Percentiles rank a stretch among this genome's conserved stretches.
phyloP scores from a whole-genome alignment of 2,113 vertebrate species.

The Ammodytes marinus region DNA sequence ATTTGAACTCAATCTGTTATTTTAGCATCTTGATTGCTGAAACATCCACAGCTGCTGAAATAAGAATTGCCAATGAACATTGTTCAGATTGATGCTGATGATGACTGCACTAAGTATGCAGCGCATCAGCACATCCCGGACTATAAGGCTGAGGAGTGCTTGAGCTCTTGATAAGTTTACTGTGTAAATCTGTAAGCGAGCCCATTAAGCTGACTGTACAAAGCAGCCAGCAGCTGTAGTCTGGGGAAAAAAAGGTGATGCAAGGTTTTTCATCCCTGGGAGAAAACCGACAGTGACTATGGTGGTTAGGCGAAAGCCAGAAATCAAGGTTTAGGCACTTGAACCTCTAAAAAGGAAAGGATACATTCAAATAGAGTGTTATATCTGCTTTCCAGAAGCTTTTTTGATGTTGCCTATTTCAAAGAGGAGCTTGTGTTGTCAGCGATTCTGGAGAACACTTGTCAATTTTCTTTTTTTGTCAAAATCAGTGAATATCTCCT shows the following conservation, averaged over 20 bases:
- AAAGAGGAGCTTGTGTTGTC: background rate
- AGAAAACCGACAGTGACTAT: constrained; percentile 23
- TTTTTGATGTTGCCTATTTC: background rate
- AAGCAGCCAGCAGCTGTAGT: constrained; percentile 54
- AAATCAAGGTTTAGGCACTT: constrained; percentile 49
- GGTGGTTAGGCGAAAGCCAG: constrained; percentile 55
- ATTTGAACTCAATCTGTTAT: constrained; percentile 40
- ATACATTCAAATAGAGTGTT: background rate
- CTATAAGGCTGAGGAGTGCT: constrained; percentile 21
- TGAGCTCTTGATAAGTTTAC: constrained; percentile 41
- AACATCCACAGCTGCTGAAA: constrained; percentile 25
- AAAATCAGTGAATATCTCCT: no score
- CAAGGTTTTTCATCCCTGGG: constrained; percentile 4
- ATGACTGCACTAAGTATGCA: constrained; percentile 39
- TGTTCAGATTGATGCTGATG: constrained; percentile 33
- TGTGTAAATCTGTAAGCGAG: constrained; percentile 40
- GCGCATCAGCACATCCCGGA: constrained; percentile 47
- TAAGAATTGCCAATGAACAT: constrained; percentile 4
- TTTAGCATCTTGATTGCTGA: constrained; percentile 25
- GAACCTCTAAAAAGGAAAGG: constrained; percentile 18
- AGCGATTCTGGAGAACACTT: no score
- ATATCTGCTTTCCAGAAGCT: background rate
- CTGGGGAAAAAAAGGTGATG: constrained; percentile 21
- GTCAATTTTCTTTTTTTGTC: no score
- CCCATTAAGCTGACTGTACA: constrained; percentile 55